These are phyloP conservation scores for Pristionchus pacificus DNA, from an alignment of 1,140 invertebrate species.

Conservation along the genomic window DNA sequence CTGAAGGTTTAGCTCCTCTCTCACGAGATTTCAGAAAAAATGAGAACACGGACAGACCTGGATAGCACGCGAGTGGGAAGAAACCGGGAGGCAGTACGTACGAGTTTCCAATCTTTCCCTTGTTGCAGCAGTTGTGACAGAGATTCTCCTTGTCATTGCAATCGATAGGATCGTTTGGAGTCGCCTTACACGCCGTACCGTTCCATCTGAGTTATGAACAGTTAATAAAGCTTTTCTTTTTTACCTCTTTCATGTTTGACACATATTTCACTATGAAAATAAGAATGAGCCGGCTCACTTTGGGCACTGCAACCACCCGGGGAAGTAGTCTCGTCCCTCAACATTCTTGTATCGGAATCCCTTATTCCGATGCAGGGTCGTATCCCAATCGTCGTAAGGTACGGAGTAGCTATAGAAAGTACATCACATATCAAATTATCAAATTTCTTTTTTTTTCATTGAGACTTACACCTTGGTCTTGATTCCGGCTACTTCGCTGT, in stretches of 20 bases:
- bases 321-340: constrained; percentile 24
- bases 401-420: constrained; percentile 19
- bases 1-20: neutral
- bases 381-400: constrained; percentile 20
- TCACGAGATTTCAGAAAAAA: neutral
- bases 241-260: neutral
- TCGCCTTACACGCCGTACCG: neutral
- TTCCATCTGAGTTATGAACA: neutral
- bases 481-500: neutral
- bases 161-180: neutral
- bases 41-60: neutral
- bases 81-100: neutral
- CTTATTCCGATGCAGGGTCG: constrained; percentile 14
- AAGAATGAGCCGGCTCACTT: neutral
- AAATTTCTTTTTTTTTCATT: neutral
- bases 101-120: neutral
- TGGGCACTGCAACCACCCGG: constrained; percentile 14
- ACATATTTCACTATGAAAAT: too few species aligned
- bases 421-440: too few species aligned
- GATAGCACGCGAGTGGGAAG: neutral
- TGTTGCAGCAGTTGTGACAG: neutral
- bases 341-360: constrained; percentile 18
- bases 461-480: neutral
- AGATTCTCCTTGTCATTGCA: constrained; percentile 2
- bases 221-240: neutral